A percentile compares a stretch with the other conserved stretches of the same genome.
Conservation (phyloP, 2,888 invertebrate genomes). For the Troides helena region DNA sequence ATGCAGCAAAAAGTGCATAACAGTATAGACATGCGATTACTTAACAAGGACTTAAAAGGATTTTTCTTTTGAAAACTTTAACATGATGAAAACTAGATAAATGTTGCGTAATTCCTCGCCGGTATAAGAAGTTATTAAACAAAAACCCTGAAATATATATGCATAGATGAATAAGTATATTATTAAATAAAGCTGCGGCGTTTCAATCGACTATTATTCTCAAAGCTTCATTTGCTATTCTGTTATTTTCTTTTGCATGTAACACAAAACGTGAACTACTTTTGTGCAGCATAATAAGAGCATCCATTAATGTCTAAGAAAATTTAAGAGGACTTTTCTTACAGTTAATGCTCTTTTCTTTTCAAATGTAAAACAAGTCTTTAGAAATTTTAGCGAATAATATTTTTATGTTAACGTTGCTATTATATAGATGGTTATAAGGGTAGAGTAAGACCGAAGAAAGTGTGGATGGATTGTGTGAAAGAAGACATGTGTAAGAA, state of each 20-base stretch:
- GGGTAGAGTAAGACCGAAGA: too few species aligned
- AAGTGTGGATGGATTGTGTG: too few species aligned
- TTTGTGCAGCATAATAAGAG: constrained; percentile 1
- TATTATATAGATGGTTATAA: too few species aligned
- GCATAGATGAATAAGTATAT: neutral
- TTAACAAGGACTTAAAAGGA: too few species aligned
- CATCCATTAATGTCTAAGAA: constrained; percentile 4
- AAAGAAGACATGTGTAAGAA: too few species aligned
- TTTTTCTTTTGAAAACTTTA: too few species aligned
- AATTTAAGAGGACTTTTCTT: constrained; percentile 1
- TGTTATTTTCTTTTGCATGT: constrained; percentile 19
- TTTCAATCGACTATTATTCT: constrained; percentile 18
- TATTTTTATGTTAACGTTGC: constrained; percentile 1
- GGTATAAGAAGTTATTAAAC: constrained; percentile 19
- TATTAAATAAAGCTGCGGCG: constrained; percentile 14
- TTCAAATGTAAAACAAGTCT: neutral
- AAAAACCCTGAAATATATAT: constrained; percentile 2
- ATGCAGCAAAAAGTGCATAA: too few species aligned
- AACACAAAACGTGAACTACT: constrained; percentile 12
- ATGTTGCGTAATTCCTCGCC: neutral
- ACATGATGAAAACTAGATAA: too few species aligned
- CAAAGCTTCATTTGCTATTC: constrained; percentile 12
- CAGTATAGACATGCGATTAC: too few species aligned
- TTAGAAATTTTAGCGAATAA: neutral
- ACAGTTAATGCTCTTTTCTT: constrained; percentile 3